These are phyloP conservation scores for Uromys caudimaculatus DNA, from an alignment of 2,797 vertebrate species.

Conservation along the genomic window DNA sequence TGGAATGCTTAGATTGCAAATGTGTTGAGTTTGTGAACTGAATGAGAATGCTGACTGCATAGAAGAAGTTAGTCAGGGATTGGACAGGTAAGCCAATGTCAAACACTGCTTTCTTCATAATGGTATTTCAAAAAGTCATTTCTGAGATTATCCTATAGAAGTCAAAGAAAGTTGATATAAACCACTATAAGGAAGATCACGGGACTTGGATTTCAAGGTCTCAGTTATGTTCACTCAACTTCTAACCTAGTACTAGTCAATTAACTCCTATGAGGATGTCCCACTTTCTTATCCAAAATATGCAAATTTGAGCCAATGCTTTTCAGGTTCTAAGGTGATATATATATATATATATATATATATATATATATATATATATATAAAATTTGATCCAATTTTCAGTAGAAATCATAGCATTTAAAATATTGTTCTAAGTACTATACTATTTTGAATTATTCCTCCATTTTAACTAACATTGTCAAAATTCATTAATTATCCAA, in stretches of 20 bases:
- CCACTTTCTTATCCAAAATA: background rate
- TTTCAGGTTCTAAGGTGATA: background rate
- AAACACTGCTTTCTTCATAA: constrained; percentile 26
- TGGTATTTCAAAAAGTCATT: background rate
- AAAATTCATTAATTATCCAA: constrained; percentile 11
- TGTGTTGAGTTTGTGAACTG: background rate
- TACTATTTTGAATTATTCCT: constrained; percentile 3
- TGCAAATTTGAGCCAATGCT: background rate
- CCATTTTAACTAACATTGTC: constrained; percentile 23
- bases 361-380: background rate
- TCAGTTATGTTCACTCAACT: background rate
- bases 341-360: background rate
- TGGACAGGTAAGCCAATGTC: background rate
- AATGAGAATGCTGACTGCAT: background rate
- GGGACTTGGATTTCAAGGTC: background rate
- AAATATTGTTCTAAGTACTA: background rate
- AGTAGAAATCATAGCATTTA: background rate
- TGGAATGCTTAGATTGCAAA: background rate
- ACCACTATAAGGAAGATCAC: background rate
- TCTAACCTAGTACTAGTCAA: background rate
- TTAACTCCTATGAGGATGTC: background rate
- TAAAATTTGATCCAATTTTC: background rate
- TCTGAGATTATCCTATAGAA: background rate
- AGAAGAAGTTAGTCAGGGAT: background rate
- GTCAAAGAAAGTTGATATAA: background rate